Base-by-base conservation (phyloP, 2,888 invertebrate species). In the Pachydiplax longipennis region DNA sequence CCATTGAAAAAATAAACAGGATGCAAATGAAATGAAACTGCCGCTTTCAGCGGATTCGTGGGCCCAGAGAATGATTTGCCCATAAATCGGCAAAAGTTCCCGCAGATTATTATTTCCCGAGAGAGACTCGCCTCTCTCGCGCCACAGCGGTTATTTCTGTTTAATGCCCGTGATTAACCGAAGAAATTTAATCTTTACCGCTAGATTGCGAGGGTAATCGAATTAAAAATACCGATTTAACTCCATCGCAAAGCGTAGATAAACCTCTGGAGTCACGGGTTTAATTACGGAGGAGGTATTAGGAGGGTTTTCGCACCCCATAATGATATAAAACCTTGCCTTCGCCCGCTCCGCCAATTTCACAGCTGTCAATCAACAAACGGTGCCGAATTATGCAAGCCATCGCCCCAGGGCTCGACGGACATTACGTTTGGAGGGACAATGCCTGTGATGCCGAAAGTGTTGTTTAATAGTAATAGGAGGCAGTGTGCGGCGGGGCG, bases 181-280 rank as follows among this genome's bases (percentile, higher is more conserved):
- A 31, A 73, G 73, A 73, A 73, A 73, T 73, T 73, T 73, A 73
- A 73, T 73, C 73, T 73, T 73, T 73, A 73, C 73, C 73, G 73
- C 73, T 73, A 73, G 73, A 73, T 73, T 73, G 61, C 61, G 61
- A 37, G 61, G 35, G 37, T 87, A 61, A 87, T 87, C 87, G 87
- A 87, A 65, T 87, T 87, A 87, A 87, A 87, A 87, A 87, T 58
- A 87, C 61, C 61, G 87, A 87, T 87, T 61, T 87, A 87, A 87
- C 61, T 87, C 87, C 87, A 37, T 65, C 87, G 65, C 61, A 35
- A 73, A 73, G 73, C 37, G 40, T 44, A 22, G 81, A 40, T 81
- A 44, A 37, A 44, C 58, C 58, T n/a, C 61, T 53, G 65, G 58
- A 53, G 31, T 83, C 83, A 53, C 31, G 58, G 58, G 61, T 87